These are phyloP conservation scores for Poecile montanus DNA, from an alignment of 2,797 vertebrate genomes.

Conservation along the genomic window DNA sequence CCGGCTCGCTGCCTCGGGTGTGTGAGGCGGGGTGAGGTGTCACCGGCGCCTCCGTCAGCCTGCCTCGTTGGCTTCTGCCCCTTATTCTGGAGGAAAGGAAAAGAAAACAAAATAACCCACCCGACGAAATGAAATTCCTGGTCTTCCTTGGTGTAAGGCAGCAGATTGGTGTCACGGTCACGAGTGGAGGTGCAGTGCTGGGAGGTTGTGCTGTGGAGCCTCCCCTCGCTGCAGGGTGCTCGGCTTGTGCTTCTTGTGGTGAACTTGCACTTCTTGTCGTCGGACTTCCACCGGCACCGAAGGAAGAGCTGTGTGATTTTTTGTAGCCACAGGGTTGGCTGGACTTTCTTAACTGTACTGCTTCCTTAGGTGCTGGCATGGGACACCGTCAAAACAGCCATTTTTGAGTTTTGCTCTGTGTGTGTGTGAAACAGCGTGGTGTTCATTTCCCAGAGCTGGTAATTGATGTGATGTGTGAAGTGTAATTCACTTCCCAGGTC, in stretches of 20 bases:
- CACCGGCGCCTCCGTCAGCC: neutral
- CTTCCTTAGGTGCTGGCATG: fast-evolving
- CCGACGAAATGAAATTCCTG: fast-evolving
- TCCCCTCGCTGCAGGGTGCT: neutral
- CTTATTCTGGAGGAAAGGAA: neutral
- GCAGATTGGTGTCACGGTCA: neutral
- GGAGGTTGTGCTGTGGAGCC: neutral
- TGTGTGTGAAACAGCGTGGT: fast-evolving
- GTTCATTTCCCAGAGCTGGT: neutral
- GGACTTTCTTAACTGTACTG: fast-evolving
- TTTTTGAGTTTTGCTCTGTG: neutral
- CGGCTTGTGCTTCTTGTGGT: fast-evolving
- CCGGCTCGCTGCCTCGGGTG: neutral
- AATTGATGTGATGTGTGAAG: fast-evolving
- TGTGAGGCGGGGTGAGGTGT: neutral
- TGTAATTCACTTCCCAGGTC: neutral
- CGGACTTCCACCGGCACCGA: fast-evolving
- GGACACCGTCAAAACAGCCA: neutral
- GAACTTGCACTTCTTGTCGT: fast-evolving
- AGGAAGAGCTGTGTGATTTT: fast-evolving
- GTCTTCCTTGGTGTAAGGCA: neutral
- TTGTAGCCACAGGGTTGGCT: fast-evolving
- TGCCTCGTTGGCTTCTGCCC: neutral
- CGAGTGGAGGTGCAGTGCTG: neutral
- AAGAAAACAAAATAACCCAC: neutral